Evolutionary conservation across 2,888 invertebrate genomes (phyloP).

Genomic region (Geophilus truncorum): DNA sequence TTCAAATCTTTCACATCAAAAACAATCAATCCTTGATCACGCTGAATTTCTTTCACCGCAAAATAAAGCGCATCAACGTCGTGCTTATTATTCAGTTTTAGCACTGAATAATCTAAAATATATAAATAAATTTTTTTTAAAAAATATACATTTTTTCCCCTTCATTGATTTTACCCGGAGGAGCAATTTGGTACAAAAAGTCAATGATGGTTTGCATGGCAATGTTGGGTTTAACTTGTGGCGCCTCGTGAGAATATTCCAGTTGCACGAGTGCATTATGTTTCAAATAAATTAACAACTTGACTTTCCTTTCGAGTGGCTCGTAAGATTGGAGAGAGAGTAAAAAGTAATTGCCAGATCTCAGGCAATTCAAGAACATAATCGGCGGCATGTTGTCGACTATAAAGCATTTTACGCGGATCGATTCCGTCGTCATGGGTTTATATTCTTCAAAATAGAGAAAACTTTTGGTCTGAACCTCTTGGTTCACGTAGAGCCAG

Average conservation of each 20-base stretch:
- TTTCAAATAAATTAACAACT: neutral
- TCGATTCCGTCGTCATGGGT: too few relatives aligned
- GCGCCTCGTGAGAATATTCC: neutral
- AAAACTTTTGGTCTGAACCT: constrained; percentile 41
- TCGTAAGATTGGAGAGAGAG: neutral
- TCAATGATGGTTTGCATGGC: neutral
- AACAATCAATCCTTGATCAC: neutral
- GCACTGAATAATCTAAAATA: neutral
- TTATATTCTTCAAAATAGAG: constrained; percentile 44
- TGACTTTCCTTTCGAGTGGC: neutral
- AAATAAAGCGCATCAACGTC: constrained; percentile 46
- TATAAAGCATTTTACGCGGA: too few relatives aligned
- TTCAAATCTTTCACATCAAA: constrained; percentile 47
- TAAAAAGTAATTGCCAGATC: neutral
- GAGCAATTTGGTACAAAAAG: neutral
- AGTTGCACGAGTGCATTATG: neutral
- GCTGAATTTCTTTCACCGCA: constrained; percentile 44
- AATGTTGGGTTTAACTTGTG: neutral
- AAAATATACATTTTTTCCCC: neutral
- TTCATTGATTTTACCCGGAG: neutral
- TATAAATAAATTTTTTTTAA: neutral
- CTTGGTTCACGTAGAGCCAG: constrained; percentile 45
- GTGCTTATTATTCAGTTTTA: constrained; percentile 41
- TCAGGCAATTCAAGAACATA: neutral
- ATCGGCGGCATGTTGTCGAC: neutral